phyloP scores from a whole-genome alignment of 2,888 invertebrate species.

The Augiades crinisus region DNA sequence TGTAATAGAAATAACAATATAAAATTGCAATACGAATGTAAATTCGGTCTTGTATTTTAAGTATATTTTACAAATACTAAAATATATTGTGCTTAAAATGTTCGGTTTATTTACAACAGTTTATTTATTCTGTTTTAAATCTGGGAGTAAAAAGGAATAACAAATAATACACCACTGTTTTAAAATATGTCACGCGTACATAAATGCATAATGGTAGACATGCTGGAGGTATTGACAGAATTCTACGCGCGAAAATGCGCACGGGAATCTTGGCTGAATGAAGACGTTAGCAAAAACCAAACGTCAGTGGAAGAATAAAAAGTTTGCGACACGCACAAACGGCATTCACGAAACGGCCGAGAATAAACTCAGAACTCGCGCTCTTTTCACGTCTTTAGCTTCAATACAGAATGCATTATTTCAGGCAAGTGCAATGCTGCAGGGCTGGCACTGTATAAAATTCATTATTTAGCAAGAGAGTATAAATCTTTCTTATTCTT shows the following conservation, averaged over 20 bases:
- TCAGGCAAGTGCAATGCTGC: slow-evolving; percentile 40
- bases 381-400: slow-evolving; percentile 43
- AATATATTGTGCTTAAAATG: too few species aligned
- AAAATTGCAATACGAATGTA: too few species aligned
- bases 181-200: too few species aligned
- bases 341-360: slow-evolving; percentile 38
- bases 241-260: slow-evolving; percentile 37
- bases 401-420: slow-evolving; percentile 41
- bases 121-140: too few species aligned
- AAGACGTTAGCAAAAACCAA: slow-evolving; percentile 43
- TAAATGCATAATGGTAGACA: background rate
- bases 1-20: too few species aligned
- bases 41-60: too few species aligned
- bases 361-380: slow-evolving; percentile 35
- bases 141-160: too few species aligned
- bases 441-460: slow-evolving; percentile 19
- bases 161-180: too few species aligned
- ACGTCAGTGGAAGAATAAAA: slow-evolving; percentile 51
- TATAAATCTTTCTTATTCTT: too few species aligned
- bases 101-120: too few species aligned
- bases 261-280: slow-evolving; percentile 43
- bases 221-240: background rate
- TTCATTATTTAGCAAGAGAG: too few species aligned
- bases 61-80: too few species aligned
- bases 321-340: slow-evolving; percentile 38